These are phyloP conservation scores for Nannoperca obscura DNA, from an alignment of 2,797 vertebrate species.

Conservation along the genomic window DNA sequence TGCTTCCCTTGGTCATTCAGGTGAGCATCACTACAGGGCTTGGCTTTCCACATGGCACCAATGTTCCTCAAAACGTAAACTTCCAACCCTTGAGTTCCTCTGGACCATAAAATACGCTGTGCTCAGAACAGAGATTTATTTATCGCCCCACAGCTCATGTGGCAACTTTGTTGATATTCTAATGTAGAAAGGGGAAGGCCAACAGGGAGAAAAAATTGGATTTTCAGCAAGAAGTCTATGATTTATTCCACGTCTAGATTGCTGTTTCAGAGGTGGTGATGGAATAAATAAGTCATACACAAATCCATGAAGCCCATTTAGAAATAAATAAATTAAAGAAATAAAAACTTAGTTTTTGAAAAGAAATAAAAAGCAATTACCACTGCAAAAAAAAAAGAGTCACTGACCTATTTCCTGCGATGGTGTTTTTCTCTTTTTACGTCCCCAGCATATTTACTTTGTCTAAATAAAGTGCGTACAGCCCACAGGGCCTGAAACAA, in stretches of 20 bases:
- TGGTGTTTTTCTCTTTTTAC: constrained; percentile 5
- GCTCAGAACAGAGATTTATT: constrained; percentile 47
- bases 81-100: constrained; percentile 38
- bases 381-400: background rate
- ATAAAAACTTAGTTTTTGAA: background rate
- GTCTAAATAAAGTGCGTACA: constrained; percentile 52
- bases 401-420: constrained; percentile 4
- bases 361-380: background rate
- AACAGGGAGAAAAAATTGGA: constrained; percentile 60
- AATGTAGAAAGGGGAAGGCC: constrained; percentile 57
- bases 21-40: constrained; percentile 48
- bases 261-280: constrained; percentile 43
- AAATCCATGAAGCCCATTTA: constrained; percentile 41
- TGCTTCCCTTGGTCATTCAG: constrained; percentile 46
- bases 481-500: constrained; percentile 61
- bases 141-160: constrained; percentile 42
- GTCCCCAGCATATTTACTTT: constrained; percentile 18
- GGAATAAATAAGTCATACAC: constrained; percentile 53
- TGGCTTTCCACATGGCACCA: constrained; percentile 20
- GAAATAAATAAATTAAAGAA: constrained; percentile 25
- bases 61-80: constrained; percentile 14
- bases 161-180: constrained; percentile 66
- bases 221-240: constrained; percentile 58
- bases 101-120: constrained; percentile 52
- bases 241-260: constrained; percentile 41